Evolutionary conservation across 2,113 vertebrate genomes (phyloP).

Genomic region (Poeciliopsis turrubarensis): DNA sequence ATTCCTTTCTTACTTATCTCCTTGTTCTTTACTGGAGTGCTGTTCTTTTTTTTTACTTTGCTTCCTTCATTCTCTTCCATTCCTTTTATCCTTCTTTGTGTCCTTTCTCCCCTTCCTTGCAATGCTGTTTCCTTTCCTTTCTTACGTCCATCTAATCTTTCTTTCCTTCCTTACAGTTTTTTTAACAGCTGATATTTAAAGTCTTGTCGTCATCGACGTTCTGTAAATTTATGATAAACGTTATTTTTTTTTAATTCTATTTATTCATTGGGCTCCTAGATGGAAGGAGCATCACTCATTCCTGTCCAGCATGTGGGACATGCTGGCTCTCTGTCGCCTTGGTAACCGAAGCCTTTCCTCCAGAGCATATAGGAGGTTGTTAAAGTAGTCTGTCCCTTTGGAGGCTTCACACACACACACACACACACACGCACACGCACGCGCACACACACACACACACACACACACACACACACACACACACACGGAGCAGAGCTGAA

Average conservation of each 20-base stretch:
- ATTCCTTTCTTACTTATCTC: not conserved
- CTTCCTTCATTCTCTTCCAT: not conserved
- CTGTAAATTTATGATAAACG: not conserved
- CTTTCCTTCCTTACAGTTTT: not conserved
- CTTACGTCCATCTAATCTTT: not conserved
- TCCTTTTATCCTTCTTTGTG: not conserved
- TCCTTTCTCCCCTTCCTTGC: not conserved
- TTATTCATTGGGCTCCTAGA: not conserved
- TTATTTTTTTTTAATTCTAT: not conserved
- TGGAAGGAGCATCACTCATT: slow-evolving; percentile 34
- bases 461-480: slow-evolving; percentile 56
- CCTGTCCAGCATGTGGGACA: slow-evolving; percentile 78
- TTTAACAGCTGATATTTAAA: too few relatives aligned
- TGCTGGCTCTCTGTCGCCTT: slow-evolving; percentile 81
- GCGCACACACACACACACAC: slow-evolving; percentile 57
- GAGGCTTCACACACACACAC: slow-evolving; percentile 52
- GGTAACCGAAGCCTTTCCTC: slow-evolving; percentile 82
- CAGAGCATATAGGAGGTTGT: slow-evolving; percentile 80
- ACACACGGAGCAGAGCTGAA: slow-evolving; percentile 57
- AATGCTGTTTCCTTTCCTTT: too few relatives aligned
- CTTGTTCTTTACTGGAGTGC: not conserved
- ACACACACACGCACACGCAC: slow-evolving; percentile 54
- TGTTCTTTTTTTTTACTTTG: not conserved
- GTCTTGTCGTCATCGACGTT: too few relatives aligned
- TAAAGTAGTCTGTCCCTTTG: slow-evolving; percentile 67